Percentiles rank a stretch among this genome's conserved stretches.
Conservation (phyloP, 2,888 invertebrate genomes). For the Drosophila subquinaria region DNA sequence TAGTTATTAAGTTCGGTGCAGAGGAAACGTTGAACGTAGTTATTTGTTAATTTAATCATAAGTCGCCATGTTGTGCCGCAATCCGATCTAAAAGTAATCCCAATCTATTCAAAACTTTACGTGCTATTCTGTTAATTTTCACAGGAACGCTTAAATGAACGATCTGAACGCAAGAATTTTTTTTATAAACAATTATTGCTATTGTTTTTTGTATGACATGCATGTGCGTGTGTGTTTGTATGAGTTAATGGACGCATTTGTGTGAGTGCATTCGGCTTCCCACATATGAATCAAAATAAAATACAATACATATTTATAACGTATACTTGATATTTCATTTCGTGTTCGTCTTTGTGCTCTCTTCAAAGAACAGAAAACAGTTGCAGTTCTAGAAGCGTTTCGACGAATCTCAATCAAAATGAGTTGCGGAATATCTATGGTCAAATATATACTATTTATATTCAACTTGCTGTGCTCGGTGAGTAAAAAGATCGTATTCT, state of each 20-base stretch:
- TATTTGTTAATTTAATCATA: conserved; percentile 54
- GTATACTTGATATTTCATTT: conserved; percentile 44
- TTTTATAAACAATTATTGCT: conserved; percentile 40
- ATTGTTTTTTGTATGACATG: conserved; percentile 25
- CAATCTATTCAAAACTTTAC: conserved; percentile 33
- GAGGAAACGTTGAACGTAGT: conserved; percentile 39
- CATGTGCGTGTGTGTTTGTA: conserved; percentile 33
- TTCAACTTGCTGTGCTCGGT: conserved; percentile 93
- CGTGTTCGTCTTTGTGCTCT: conserved; percentile 20
- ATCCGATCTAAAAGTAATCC: conserved; percentile 27
- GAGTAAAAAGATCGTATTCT: conserved; percentile 86
- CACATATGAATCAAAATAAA: conserved; percentile 40
- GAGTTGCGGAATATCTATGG: conserved; percentile 91
- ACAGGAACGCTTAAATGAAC: conserved; percentile 18
- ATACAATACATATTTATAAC: conserved; percentile 44
- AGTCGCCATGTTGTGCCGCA: conserved; percentile 21
- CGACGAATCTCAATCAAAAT: conserved; percentile 85
- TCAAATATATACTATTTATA: conserved; percentile 93
- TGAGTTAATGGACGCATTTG: conserved; percentile 20
- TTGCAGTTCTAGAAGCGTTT: conserved; percentile 54
- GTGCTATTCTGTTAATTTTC: conserved; percentile 53
- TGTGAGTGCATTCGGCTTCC: conserved; percentile 24
- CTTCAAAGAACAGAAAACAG: conserved; percentile 34
- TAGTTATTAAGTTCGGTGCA: conserved; percentile 27
- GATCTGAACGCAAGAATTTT: conserved; percentile 16